These are phyloP conservation scores for Stomatorhinus ivindoensis DNA, from an alignment of 2,113 vertebrate genomes.

Conservation along the genomic window DNA sequence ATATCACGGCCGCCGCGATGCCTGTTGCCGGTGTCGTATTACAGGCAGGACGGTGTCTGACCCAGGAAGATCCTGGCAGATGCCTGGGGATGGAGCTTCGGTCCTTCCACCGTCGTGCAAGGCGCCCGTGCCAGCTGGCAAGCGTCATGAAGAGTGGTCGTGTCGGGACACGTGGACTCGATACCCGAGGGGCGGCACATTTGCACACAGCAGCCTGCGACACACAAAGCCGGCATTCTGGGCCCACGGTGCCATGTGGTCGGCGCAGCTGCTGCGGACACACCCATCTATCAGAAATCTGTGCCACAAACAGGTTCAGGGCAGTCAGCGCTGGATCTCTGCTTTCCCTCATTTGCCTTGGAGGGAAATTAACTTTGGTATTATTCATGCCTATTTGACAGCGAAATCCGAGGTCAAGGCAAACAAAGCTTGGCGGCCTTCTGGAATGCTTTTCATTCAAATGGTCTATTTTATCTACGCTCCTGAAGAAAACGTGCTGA, in stretches of 20 bases:
- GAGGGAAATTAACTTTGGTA: not conserved
- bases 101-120: not conserved
- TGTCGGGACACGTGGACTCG: not conserved
- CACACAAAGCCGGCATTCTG: constrained; percentile 31
- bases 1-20: not conserved
- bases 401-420: not conserved
- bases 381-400: not conserved
- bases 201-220: not conserved
- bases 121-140: constrained; percentile 4
- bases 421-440: not conserved
- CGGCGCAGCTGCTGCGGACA: constrained; percentile 35
- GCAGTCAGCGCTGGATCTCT: not conserved
- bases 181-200: not conserved
- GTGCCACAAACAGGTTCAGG: constrained; percentile 10
- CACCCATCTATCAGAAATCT: constrained; percentile 17
- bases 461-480: not conserved
- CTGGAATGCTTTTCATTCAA: not conserved
- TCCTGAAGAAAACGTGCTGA: not conserved
- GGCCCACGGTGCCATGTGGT: constrained; percentile 16
- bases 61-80: not conserved
- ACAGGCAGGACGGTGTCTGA: not conserved
- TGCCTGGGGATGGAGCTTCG: not conserved
- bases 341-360: not conserved
- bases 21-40: not conserved
- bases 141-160: not conserved